A percentile compares a stretch with the other conserved stretches of the same genome.
These are phyloP conservation scores for Parotocinclus haroldoi DNA, from an alignment of 2,797 vertebrate species.

Conservation along the genomic window DNA sequence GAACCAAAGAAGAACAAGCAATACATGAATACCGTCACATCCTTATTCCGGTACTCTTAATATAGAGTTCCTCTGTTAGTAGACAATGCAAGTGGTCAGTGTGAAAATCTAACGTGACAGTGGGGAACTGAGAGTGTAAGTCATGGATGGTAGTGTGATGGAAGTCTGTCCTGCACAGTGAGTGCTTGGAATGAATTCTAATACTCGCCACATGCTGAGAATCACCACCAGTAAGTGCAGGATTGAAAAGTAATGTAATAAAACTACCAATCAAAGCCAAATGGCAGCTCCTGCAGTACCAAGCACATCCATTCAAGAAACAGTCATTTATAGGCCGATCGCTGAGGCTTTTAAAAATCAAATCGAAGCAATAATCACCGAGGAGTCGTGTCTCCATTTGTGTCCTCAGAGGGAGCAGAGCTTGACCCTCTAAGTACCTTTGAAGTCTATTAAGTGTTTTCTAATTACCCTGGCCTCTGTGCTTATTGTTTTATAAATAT, in stretches of 20 bases:
- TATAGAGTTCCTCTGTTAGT: no score
- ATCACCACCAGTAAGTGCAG: slow-evolving; percentile 1
- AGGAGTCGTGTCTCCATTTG: slow-evolving; percentile 6
- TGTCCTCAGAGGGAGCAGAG: slow-evolving; percentile 34
- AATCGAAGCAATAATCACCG: slow-evolving; percentile 25
- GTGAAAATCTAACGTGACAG: no score
- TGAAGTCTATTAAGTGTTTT: slow-evolving; percentile 50
- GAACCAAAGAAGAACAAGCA: no score
- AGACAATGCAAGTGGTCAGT: no score
- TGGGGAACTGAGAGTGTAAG: not conserved
- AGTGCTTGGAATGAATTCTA: not conserved
- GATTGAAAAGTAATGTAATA: slow-evolving; percentile 7
- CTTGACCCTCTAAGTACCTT: slow-evolving; percentile 37
- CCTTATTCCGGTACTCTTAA: no score
- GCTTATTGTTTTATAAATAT: slow-evolving; percentile 50
- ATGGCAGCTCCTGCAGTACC: slow-evolving; percentile 21
- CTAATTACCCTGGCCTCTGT: slow-evolving; percentile 39
- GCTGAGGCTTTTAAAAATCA: slow-evolving; percentile 28
- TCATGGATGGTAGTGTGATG: not conserved
- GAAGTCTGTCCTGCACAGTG: not conserved
- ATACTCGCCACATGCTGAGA: slow-evolving; percentile 7
- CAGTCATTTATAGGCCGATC: slow-evolving; percentile 29
- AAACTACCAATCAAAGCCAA: slow-evolving; percentile 32
- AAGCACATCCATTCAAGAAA: slow-evolving; percentile 28
- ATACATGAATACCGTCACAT: no score